Evolutionary conservation across 2,113 vertebrate genomes (phyloP).

Genomic region (Coryphaenoides rupestris): DNA sequence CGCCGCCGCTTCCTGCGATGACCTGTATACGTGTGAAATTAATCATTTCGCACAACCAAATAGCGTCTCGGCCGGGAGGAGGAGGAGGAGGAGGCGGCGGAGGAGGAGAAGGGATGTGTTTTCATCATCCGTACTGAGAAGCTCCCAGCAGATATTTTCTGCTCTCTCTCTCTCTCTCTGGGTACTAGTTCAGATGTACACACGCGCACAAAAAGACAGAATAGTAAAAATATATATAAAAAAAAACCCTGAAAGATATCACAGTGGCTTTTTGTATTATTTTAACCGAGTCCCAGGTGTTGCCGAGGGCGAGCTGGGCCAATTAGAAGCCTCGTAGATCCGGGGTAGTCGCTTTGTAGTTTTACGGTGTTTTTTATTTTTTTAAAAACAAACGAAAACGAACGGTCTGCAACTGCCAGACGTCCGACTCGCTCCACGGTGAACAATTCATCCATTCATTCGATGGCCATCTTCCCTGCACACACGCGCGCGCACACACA

Average conservation of each 20-base stretch:
- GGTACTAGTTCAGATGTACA: slow-evolving; percentile 32
- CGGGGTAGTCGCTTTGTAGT: background rate
- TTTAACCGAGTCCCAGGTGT: slow-evolving; percentile 29
- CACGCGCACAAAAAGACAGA: too few relatives aligned
- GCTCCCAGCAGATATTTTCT: slow-evolving; percentile 26
- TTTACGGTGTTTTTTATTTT: too few relatives aligned
- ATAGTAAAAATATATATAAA: slow-evolving; percentile 9
- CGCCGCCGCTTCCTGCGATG: slow-evolving; percentile 68
- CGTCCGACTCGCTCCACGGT: slow-evolving; percentile 37
- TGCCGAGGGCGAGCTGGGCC: slow-evolving; percentile 1
- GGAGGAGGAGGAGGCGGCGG: slow-evolving; percentile 49
- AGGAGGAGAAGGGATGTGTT: slow-evolving; percentile 52
- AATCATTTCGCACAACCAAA: slow-evolving; percentile 71
- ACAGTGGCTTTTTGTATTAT: slow-evolving; percentile 19
- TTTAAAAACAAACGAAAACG: slow-evolving; percentile 21
- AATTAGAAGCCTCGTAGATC: slow-evolving; percentile 15
- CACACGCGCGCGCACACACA: background rate
- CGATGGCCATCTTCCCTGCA: background rate
- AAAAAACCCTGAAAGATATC: slow-evolving; percentile 19
- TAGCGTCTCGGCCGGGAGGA: slow-evolving; percentile 49
- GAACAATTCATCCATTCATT: slow-evolving; percentile 37
- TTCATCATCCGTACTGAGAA: slow-evolving; percentile 56
- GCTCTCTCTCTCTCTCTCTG: slow-evolving; percentile 24
- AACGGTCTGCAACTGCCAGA: slow-evolving; percentile 18
- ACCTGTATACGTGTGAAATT: slow-evolving; percentile 73